A percentile compares a stretch with the other conserved stretches of the same genome.
Conservation (phyloP, 2,113 vertebrate genomes). For the Hemichromis elongatus region DNA sequence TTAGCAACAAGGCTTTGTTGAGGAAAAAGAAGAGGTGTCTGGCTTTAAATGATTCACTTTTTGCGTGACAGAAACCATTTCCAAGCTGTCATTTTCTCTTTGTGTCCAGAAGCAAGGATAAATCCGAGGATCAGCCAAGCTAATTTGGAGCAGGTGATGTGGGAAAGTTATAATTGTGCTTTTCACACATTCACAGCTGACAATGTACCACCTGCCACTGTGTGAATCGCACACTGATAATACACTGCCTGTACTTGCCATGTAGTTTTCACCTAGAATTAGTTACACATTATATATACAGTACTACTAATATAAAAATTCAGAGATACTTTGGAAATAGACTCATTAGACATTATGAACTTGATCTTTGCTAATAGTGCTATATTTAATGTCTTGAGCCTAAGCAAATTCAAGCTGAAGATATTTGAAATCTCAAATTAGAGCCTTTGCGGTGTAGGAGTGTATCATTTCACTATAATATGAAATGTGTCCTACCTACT, state of each 20-base stretch:
- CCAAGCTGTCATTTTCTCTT: constrained; percentile 4
- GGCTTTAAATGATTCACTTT: neutral
- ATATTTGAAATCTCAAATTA: neutral
- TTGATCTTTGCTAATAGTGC: neutral
- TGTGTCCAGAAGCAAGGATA: constrained; percentile 8
- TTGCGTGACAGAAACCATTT: constrained; percentile 3
- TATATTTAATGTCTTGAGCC: neutral
- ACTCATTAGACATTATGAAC: neutral
- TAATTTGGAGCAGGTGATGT: constrained; percentile 59
- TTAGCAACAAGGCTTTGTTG: neutral
- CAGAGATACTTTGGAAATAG: constrained; percentile 1
- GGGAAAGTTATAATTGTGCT: constrained; percentile 60
- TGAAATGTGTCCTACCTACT: constrained; percentile 11
- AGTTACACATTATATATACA: constrained; percentile 2
- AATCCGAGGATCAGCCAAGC: neutral
- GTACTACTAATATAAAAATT: neutral
- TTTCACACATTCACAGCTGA: constrained; percentile 64
- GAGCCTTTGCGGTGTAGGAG: neutral
- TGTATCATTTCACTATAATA: neutral
- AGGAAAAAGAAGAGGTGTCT: neutral
- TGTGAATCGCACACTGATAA: constrained; percentile 19
- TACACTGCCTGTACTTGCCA: constrained; percentile 11
- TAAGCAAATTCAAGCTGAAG: neutral
- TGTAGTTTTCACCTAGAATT: neutral
- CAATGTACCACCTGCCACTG: constrained; percentile 57